These are phyloP conservation scores for Venustaconcha ellipsiformis DNA, from an alignment of 1,140 invertebrate genomes.

Conservation along the genomic window DNA sequence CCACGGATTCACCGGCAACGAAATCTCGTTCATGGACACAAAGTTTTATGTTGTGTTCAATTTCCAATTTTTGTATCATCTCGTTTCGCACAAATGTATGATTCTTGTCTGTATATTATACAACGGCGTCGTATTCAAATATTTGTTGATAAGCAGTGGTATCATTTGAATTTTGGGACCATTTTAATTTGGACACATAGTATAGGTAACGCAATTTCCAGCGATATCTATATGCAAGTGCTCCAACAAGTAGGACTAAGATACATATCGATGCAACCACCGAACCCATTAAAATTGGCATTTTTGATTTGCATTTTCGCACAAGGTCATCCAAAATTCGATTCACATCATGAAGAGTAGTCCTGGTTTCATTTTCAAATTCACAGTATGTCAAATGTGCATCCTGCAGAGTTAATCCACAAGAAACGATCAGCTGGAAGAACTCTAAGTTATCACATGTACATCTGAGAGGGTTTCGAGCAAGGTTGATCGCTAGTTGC, in stretches of 20 bases:
- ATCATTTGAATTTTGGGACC: neutral
- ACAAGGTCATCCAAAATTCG: neutral
- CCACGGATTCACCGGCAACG: constrained; percentile 69
- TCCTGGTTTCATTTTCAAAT: neutral
- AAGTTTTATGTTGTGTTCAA: constrained; percentile 24
- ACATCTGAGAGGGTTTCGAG: constrained; percentile 10
- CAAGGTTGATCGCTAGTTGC: constrained; percentile 9
- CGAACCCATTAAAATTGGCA: constrained; percentile 1
- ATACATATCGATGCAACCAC: neutral
- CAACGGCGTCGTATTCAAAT: constrained; percentile 43
- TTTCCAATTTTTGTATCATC: constrained; percentile 37
- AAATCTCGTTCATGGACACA: constrained; percentile 56
- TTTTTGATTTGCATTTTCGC: constrained; percentile 4
- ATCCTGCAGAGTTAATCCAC: neutral
- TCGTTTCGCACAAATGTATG: constrained; percentile 28
- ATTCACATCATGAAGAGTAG: neutral
- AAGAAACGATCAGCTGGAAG: constrained; percentile 4
- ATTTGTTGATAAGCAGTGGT: neutral
- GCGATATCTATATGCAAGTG: constrained; percentile 11
- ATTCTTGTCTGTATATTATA: constrained; percentile 42
- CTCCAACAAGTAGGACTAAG: constrained; percentile 13
- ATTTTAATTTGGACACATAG: constrained; percentile 7
- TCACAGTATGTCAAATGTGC: constrained; percentile 4
- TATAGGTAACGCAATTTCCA: constrained; percentile 25
- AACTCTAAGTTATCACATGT: constrained; percentile 14